Percentiles rank a stretch among this genome's conserved stretches.
These are phyloP conservation scores for Osmerus eperlanus DNA, from an alignment of 2,113 vertebrate genomes.

Conservation along the genomic window DNA sequence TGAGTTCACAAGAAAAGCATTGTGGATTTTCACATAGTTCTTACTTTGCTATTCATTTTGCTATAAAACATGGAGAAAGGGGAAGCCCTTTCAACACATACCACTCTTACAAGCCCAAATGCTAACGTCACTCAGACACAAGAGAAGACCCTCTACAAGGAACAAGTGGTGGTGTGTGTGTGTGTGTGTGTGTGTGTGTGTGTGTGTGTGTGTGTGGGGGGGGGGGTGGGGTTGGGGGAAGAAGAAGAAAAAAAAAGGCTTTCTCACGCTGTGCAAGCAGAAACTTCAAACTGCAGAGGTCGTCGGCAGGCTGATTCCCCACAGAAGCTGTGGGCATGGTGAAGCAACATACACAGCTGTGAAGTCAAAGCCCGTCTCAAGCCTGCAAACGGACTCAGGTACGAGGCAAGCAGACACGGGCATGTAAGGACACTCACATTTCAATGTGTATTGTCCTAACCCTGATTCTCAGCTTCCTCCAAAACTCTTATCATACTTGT, in stretches of 20 bases:
- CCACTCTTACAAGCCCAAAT: slow-evolving; percentile 6
- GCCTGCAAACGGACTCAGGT: too few species aligned
- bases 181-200: too few species aligned
- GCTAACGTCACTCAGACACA: slow-evolving; percentile 50
- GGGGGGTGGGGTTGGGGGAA: slow-evolving; percentile 23
- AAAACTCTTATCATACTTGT: not conserved
- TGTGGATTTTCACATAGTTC: too few species aligned
- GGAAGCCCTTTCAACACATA: too few species aligned
- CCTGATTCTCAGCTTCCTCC: not conserved
- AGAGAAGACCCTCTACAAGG: slow-evolving; percentile 25
- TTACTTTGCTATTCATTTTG: too few species aligned
- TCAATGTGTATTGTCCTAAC: not conserved
- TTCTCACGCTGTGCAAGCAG: slow-evolving; percentile 6
- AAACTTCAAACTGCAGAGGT: not conserved
- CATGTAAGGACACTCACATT: not conserved
- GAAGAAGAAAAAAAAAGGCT: slow-evolving; percentile 17
- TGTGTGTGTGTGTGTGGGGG: too few species aligned
- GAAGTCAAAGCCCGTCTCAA: not conserved
- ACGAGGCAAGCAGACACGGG: not conserved
- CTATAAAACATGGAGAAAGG: too few species aligned
- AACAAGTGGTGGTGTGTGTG: slow-evolving; percentile 39
- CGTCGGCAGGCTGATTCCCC: not conserved
- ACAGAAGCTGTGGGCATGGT: not conserved
- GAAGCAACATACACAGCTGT: not conserved
- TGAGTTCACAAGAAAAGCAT: too few species aligned